Conservation (phyloP, 35 echinoderm and acorn worm genomes). For the Acanthaster planci region DNA sequence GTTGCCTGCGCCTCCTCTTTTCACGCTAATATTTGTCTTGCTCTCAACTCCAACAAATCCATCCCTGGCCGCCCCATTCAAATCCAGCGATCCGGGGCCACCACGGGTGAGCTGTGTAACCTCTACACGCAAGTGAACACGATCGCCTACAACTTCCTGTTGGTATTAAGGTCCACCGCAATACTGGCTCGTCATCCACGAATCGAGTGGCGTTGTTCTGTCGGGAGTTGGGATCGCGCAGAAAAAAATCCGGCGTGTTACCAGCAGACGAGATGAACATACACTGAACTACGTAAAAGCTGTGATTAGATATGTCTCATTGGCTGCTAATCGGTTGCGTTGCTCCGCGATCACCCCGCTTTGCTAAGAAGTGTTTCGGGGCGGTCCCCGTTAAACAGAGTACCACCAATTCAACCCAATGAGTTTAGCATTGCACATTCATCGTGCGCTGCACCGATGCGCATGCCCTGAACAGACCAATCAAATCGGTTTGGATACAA, state of each 20-base stretch:
- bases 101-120: background rate
- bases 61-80: background rate
- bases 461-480: background rate
- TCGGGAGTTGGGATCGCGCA: background rate
- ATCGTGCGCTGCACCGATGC: background rate
- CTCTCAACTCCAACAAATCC: slow-evolving; percentile 11
- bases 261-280: background rate
- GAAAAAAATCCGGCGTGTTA: background rate
- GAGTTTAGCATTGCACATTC: background rate
- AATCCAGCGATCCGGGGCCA: background rate
- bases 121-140: background rate
- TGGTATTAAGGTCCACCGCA: background rate
- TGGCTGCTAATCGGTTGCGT: background rate
- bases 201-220: background rate
- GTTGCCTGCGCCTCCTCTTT: background rate
- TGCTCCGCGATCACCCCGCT: background rate
- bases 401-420: background rate
- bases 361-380: slow-evolving; percentile 12
- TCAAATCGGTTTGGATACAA: background rate
- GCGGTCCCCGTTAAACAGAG: slow-evolving; percentile 5
- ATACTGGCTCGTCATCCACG: background rate
- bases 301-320: slow-evolving; percentile 24
- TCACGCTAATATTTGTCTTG: slow-evolving; percentile 13
- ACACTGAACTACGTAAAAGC: background rate
- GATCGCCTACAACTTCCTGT: slow-evolving; percentile 18